A percentile compares a stretch with the other conserved stretches of the same genome.
Conservation (phyloP, 2,797 vertebrate species). For the Arvicola amphibius region DNA sequence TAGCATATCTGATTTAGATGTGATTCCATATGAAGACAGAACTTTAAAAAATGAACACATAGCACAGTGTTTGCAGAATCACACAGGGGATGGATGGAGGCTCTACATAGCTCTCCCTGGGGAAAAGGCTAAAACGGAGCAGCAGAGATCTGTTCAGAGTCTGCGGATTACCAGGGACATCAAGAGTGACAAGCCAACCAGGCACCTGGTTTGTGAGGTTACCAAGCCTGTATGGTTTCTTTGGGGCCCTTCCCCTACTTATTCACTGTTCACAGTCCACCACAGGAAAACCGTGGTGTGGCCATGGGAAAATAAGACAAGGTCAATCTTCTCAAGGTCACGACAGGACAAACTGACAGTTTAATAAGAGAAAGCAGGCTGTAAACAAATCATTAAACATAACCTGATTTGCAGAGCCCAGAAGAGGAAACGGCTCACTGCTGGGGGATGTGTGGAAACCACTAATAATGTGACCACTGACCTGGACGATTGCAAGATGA, state of each 20-base stretch:
- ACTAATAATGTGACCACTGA: conserved; percentile 1
- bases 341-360: conserved; percentile 46
- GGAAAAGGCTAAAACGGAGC: background rate
- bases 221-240: background rate
- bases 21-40: background rate
- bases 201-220: background rate
- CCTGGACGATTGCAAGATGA: background rate
- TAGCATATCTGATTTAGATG: background rate
- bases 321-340: background rate
- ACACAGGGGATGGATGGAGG: background rate
- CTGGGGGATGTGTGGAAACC: conserved; percentile 10
- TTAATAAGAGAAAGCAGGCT: conserved; percentile 25
- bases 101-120: background rate
- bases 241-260: background rate
- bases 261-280: background rate
- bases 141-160: background rate
- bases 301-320: background rate
- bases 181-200: background rate
- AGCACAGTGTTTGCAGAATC: background rate
- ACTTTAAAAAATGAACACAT: background rate
- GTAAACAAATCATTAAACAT: conserved; percentile 74
- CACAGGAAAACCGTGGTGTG: background rate
- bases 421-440: conserved; percentile 60
- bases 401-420: conserved; percentile 49
- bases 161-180: background rate